Base-by-base conservation (phyloP, 2,113 vertebrate species). In the Oncorhynchus tshawytscha region DNA sequence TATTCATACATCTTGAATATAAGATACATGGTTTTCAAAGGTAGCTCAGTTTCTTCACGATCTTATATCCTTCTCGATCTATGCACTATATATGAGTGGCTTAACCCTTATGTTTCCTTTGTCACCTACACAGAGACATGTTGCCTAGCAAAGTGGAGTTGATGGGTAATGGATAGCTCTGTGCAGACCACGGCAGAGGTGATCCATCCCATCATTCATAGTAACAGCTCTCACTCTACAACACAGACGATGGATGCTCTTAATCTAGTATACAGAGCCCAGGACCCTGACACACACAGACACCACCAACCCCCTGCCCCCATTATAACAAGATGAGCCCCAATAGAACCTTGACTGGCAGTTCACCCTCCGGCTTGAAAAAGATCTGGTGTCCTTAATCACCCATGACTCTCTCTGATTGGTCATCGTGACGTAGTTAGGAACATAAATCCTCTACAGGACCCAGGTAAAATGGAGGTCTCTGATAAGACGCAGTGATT, bases 381-480 rank as follows among this genome's bases (percentile, higher is more conserved):
- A 82, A 90, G 83, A 71, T 77, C 82, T 85, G 82, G 85, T 85
- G 88, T 86, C 86, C 86, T 91, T 91, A 86, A 89, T 78, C 87
- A 87, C 86, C 86, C 83, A 90, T 92, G 89, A 89, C 88, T 88
- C 82, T 81, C 78, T 76, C 87, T 91, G 90, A 91, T 90, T 93
- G 89, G 90, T 92, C 91, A 92, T 93, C 89, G 91, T 84, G 87
- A 82, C 88, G 83, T 80, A 81, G 29, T 83, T 84, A 73, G 75
- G 60, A 72, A 68, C 82, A 90, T 92, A 90, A 93, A 92, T 91
- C 85, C 83, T 80, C 27, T 75, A 86, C 86, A 85, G 82, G 85
- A 82, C 77, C 77, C 82, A 88, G 82, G 88, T 82, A 80, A 81
- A 83, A 87, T 85, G 74, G 86, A 83, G 86, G 85, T 89, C 83